Evolutionary conservation across 2,113 vertebrate species (phyloP), one percentile per base, ranked within the genome.

Genomic region (Campylorhamphus procurvoides): DNA sequence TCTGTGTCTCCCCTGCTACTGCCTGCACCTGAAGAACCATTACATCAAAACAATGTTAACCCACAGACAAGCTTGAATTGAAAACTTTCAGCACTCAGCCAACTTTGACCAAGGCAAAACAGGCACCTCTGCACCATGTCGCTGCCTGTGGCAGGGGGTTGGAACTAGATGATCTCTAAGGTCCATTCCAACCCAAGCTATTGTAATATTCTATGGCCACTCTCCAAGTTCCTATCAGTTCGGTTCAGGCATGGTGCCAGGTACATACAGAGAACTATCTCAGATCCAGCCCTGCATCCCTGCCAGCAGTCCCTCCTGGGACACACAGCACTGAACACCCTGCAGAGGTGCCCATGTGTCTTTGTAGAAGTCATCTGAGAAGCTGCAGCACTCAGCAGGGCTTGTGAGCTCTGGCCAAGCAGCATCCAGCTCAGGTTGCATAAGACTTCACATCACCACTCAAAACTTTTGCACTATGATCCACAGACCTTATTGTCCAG

Each of bases 71-170:
- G 22, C 16, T 52, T 33, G 28, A 23, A 56, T 0, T 71, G 47
- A 83, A 58, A 39, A 60, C 0, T 0, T 68, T 37, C 46, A 56
- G 24, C 14, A 24, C 24, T 47, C 8, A 1, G 24, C 59, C 73
- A 52, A 64, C n/a, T 66, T 37, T n/a, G 77, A 74, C 39, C 24
- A 69, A 74, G 42, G 40, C 52, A 37, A 35, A 50, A 40, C 0
- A 3, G 44, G n/a, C 33, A 67, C 20, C 68, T 89, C 90, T 66
- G 64, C 40, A 58, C 63, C 5, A 1, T 14, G 19, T 63, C 10
- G 29, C 19, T 11, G 4, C n/a, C 47, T 20, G 14, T 31, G 52
- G 23, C 66, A 55, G 31, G 13, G 40, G 8, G 8, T 18, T 25
- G n/a, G 29, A 58, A 24, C 29, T 9, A 63, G 40, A 29, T 56